Percentiles rank a stretch among this genome's conserved stretches.
phyloP scores from a whole-genome alignment of 2,113 vertebrate genomes.

The Anser brachyrhynchus region DNA sequence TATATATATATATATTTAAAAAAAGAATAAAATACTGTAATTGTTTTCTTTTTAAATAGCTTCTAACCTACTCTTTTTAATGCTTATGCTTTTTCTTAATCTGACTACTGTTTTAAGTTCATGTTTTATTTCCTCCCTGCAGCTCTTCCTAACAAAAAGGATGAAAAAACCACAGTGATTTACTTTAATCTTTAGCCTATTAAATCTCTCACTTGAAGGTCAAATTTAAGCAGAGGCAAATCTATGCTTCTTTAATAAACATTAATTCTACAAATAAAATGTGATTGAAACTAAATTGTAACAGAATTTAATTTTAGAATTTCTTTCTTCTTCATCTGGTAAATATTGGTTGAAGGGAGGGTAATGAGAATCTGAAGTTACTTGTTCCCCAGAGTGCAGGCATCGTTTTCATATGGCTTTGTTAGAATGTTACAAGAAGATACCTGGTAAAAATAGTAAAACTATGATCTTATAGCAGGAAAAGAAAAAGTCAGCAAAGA shows the following conservation, averaged over 20 bases:
- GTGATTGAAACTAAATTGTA: constrained; percentile 27
- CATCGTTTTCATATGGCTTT: constrained; percentile 16
- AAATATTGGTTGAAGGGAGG: constrained; percentile 8
- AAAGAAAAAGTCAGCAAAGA: constrained; percentile 11
- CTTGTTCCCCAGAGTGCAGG: not conserved
- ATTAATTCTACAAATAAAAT: constrained; percentile 45
- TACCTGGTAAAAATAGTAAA: not conserved
- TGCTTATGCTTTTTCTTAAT: not conserved
- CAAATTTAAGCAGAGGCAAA: constrained; percentile 60
- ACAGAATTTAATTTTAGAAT: constrained; percentile 8
- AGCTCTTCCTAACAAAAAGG: not conserved
- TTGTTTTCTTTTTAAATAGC: not conserved
- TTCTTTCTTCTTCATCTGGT: constrained; percentile 38
- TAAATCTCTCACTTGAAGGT: constrained; percentile 68
- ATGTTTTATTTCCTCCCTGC: not conserved
- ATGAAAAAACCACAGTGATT: not conserved
- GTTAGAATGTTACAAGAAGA: constrained; percentile 20
- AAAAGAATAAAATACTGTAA: not conserved
- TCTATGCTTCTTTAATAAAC: constrained; percentile 48
- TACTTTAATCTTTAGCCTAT: constrained; percentile 43
- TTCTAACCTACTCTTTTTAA: not conserved
- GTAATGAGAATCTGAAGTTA: constrained; percentile 45
- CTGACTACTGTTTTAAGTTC: not conserved
- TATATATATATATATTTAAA: not conserved
- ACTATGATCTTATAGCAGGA: not conserved